Base-by-base conservation (phyloP, 2,113 vertebrate genomes). In the Pionites leucogaster region DNA sequence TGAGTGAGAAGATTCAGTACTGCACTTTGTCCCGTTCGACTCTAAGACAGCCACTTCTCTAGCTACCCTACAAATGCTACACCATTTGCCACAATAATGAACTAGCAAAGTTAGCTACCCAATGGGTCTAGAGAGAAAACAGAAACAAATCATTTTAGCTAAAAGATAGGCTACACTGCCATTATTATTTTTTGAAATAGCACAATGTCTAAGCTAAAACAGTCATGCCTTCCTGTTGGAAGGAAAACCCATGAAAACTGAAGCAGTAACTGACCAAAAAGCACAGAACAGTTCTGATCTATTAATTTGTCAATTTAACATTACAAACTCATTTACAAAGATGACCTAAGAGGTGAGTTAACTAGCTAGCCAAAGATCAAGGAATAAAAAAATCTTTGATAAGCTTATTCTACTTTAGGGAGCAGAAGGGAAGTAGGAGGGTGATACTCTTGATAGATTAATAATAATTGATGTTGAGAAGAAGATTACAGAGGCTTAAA, bases 11-110 rank as follows among this genome's bases (percentile, higher is more conserved):
- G 11, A 22, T 53, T 35, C 23, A 25, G 13, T 23, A 57, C n/a
- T 17, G 13, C 9, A 65, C 7, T 39, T 85, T 68, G 4, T 50
- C 23, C 39, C 17, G 14, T 1, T 1, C 0, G 9, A 71, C 11
- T 9, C 11, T 25, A 49, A 41, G 5, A 57, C 25, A 42, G 7
- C 5, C 27, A 49, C 33, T 63, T 75, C 15, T 20, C 35, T 10
- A 31, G 9, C 9, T 69, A 25, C 13, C 24, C 42, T 17, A 42
- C 7, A 88, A 80, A 74, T 20, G 11, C 23, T 35, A 10, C 29
- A 31, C 3, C 25, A 39, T 13, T 29, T 33, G 13, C 44, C 11
- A 65, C 17, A 37, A 42, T 18, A 62, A 74, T 27, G n/a, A 87
- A 57, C 7, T 14, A 52, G 14, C 0, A 18, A 83, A 44, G 19